Evolutionary conservation across 2,888 invertebrate species (phyloP), one percentile per base, ranked within the genome.

Genomic region (Orchesella flavescens): DNA sequence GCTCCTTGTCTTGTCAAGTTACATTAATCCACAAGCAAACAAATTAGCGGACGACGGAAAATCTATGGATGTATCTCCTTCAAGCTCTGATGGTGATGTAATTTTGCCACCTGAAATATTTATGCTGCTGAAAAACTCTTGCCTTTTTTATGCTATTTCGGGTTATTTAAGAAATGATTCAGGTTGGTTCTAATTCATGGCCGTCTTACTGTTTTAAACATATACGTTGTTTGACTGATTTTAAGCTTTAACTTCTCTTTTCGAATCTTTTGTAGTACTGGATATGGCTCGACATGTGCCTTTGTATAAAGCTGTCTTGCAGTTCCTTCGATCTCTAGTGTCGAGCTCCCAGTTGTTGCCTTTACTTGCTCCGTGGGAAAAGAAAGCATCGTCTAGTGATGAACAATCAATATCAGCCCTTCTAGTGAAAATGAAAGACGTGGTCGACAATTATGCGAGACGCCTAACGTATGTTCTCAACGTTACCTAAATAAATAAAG

Each of bases 221-320:
- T 19, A 55, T 55, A 15, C 24, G 57, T 66, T 49, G 15, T 7
- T 17, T n/a, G 23, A 12, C 46, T 19, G 12, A 43, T 13, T n/a
- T 12, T 10, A 43, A 66, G 15, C 17, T n/a, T 61, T 21, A 61
- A 10, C 84, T 87, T 84, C 82, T 85, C n/a, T 23, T 43, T 34
- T 61, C 24, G n/a, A 12, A 34, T 23, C 15, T 53, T 49, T 89
- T 87, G n/a, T 90, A 92, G 97, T 97, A 88, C 91, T 98, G 90
- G 97, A 98, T 91, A 97, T 98, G 95, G 96, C 97, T n/a, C 93
- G 97, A 19, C 97, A 97, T 91, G 96, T 97, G 91, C 97, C 97
- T 34, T 92, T 97, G 89, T 97, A 97, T 91, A 93, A 95, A 88
- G 94, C 96, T 87, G 94, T 97, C 89, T 91, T 97, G 88, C 94